Evolutionary conservation across 2,888 invertebrate species (phyloP), one percentile per base, ranked within the genome.

Genomic region (Pandemis heparana): DNA sequence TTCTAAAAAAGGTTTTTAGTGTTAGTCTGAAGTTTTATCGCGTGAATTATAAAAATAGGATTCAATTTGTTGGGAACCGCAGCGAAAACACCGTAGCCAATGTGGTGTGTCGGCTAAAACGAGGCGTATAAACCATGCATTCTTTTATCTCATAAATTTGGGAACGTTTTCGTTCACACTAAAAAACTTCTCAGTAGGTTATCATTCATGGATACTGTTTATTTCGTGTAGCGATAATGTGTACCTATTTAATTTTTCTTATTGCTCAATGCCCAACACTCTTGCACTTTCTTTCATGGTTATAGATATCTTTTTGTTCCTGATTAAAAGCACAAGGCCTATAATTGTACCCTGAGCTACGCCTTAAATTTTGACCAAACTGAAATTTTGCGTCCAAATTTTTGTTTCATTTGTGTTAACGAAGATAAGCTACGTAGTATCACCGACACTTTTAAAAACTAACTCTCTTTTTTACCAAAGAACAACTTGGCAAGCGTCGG

Each of bases 401-500:
- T 56, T 14, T 12, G 32, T 60, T 60, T 38, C 16, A 5, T n/a
- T 38, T 60, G 38, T 60, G 41, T 41, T 39, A 41, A 18, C 12
- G 32, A 18, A 39, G 62, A 32, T 9, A 62, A 16, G 10, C n/a
- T n/a, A 39, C 12, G 23, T 16, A 46, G 14, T 63, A 32, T 39
- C n/a, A n/a, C 51, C 16, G 32, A 51, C 68, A 73, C 68, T 64
- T 63, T 68, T 48, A 73, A 66, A 48, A 65, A 59, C n/a, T 5
- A 71, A 69, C 63, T 68, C 67, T 9, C 38, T 32, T 51, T 65
- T 65, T 73, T 73, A 59, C 68, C 68, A 60, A 65, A 23, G 64
- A 73, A 71, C 51, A 14, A 67, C 48, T 74, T 74, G 74, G 74
- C 74, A 74, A 74, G 60, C 41, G 60, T 64, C 14, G 39, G 61